Percentiles rank a stretch among this genome's conserved stretches.
Conservation (phyloP, 1,140 invertebrate species). For the Tetramorium parvispinum region DNA sequence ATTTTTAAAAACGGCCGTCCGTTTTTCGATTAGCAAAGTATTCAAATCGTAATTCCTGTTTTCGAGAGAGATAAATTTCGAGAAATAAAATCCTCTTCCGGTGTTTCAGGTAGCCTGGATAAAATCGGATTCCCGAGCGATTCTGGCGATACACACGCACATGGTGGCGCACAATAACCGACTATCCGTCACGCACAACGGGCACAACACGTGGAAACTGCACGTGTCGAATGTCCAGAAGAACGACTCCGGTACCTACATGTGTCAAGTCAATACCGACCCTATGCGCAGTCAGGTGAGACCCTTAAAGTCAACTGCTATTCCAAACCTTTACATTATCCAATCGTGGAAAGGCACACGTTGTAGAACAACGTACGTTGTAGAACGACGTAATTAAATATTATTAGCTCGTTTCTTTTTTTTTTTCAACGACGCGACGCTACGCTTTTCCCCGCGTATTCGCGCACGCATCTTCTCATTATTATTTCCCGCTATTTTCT, state of each 20-base stretch:
- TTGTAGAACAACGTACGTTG: background rate
- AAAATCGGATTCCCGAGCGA: constrained; percentile 95
- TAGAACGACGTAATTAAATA: background rate
- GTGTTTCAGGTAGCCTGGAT: constrained; percentile 94
- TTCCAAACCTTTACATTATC: background rate
- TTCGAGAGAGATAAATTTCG: background rate
- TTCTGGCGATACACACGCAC: constrained; percentile 95
- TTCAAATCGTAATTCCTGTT: background rate
- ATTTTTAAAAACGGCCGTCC: background rate
- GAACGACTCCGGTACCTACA: constrained; percentile 95
- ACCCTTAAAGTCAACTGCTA: background rate
- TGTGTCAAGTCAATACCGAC: constrained; percentile 97
- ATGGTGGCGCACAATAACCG: constrained; percentile 95
- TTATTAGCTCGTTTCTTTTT: background rate
- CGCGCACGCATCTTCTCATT: background rate
- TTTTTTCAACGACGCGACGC: background rate
- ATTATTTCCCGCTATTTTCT: background rate
- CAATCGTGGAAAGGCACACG: background rate
- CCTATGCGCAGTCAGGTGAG: constrained; percentile 95
- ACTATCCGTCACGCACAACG: constrained; percentile 94
- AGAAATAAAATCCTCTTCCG: constrained; percentile 24
- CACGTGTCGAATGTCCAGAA: constrained; percentile 95
- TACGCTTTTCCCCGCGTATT: background rate
- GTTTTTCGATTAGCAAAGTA: background rate
- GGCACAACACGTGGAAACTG: constrained; percentile 96